Evolutionary conservation across 2,888 invertebrate genomes (phyloP), one percentile per base, ranked within the genome.

Genomic region (Rutpela maculata): DNA sequence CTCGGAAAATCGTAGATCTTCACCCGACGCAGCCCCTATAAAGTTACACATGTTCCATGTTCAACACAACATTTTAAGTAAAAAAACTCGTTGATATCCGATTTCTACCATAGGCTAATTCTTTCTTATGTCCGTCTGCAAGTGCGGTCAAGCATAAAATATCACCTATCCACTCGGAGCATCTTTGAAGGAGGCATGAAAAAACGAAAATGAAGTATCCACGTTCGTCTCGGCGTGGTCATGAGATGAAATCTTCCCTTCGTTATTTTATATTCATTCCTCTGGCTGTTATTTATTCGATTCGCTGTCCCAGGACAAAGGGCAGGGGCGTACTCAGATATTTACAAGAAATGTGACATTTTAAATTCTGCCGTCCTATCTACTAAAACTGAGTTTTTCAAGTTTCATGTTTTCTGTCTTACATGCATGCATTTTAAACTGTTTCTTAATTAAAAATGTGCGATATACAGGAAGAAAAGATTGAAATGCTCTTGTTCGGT

Each of bases 181-280:
- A 76, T 76, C 76, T 76, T 72, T 62, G 72, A 68, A 73, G 68
- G 67, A 57, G 50, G 65, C 70, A 70, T 22, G 62, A 76, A 67
- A 67, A 67, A 72, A 71, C 72, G 69, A 76, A 65, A 72, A 76
- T 56, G 67, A 72, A 72, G 67, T 55, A 67, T 76, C 67, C 62
- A 76, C 76, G 76, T 71, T 76, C 72, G 71, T 76, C 76, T 76
- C 71, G 71, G 57, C 71, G 62, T 43, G 60, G 76, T 31, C 67
- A 65, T 22, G 73, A 78, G 78, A 78, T 78, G 78, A 75, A 68
- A 78, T 78, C 78, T 78, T 74, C 74, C 72, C 70, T 70, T 69
- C 76, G 78, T 80, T 80, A 80, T 74, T 78, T 80, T 80, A 75
- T 78, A 80, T 79, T 76, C 80, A 78, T 78, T 79, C 78, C 75